Evolutionary conservation across 2,797 vertebrate species (phyloP).

Genomic region (Cossypha polioptera): DNA sequence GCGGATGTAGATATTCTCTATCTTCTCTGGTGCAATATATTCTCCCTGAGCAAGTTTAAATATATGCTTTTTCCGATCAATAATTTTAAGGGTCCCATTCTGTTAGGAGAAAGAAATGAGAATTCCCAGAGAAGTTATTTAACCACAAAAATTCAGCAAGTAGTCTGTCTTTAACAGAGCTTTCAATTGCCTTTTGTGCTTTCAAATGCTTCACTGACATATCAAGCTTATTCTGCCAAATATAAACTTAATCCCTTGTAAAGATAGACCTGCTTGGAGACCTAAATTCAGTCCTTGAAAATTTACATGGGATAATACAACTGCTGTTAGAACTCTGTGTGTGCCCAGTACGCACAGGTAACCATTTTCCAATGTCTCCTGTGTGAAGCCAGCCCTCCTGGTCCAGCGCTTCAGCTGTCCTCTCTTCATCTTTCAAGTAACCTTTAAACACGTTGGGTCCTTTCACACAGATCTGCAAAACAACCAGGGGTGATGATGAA

Average conservation of each 20-base stretch:
- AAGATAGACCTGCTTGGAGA: not conserved
- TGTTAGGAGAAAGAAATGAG: conserved; percentile 59
- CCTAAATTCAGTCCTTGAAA: not conserved
- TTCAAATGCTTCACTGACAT: not conserved
- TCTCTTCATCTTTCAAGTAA: conserved; percentile 93
- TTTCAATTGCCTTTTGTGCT: not conserved
- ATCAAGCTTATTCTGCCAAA: not conserved
- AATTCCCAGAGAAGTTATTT: not conserved
- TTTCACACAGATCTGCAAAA: conserved; percentile 92
- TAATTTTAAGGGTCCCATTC: conserved; percentile 95
- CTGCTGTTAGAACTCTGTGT: not conserved
- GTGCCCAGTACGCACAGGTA: conserved; percentile 80
- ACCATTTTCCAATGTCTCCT: conserved; percentile 95
- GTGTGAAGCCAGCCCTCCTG: conserved; percentile 94
- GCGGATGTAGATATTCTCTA: conserved; percentile 96
- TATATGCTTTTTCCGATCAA: conserved; percentile 98
- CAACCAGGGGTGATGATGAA: not conserved
- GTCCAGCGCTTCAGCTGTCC: conserved; percentile 90
- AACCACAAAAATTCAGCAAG: not conserved
- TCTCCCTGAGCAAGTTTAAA: conserved; percentile 99
- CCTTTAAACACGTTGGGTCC: conserved; percentile 98
- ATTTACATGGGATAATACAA: not conserved
- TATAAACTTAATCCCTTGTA: not conserved
- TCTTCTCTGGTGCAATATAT: conserved; percentile 97
- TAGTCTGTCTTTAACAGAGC: not conserved